Evolutionary conservation across 2,797 vertebrate species (phyloP).

Genomic region (Ambastaia sidthimunki): DNA sequence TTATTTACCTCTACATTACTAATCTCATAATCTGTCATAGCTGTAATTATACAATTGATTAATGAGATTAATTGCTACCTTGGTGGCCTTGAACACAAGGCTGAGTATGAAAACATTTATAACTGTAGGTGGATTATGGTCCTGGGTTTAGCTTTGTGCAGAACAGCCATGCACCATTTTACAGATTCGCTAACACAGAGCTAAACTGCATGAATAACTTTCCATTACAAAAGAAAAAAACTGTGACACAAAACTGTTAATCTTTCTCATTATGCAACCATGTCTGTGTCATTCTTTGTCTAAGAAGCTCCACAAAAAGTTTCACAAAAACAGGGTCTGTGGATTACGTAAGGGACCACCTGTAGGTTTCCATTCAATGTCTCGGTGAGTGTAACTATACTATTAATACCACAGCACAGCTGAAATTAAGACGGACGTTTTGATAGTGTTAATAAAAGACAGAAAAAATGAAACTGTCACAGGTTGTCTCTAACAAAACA

Average conservation of each 20-base stretch:
- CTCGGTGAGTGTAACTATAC: slow-evolving; percentile 84
- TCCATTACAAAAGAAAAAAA: background rate
- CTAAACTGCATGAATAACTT: background rate
- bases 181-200: background rate
- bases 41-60: background rate
- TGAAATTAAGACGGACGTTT: slow-evolving; percentile 74
- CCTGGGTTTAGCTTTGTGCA: background rate
- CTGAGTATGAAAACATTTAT: too few relatives aligned
- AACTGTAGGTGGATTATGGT: background rate
- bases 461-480: slow-evolving; percentile 66
- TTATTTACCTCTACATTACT: background rate
- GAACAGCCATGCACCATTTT: background rate
- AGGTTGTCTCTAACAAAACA: slow-evolving; percentile 58
- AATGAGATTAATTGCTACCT: background rate
- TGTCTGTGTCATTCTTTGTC: slow-evolving; percentile 37
- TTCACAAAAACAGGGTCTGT: slow-evolving; percentile 85
- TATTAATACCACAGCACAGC: slow-evolving; percentile 67
- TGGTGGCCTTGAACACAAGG: background rate
- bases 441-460: slow-evolving; percentile 62
- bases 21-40: background rate
- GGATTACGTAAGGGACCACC: slow-evolving; percentile 96
- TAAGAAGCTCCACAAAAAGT: slow-evolving; percentile 45
- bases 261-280: slow-evolving; percentile 23
- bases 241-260: slow-evolving; percentile 33
- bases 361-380: slow-evolving; percentile 90